Conservation (phyloP, 1,140 invertebrate species). For the Brachionus asplanchnoidis region DNA sequence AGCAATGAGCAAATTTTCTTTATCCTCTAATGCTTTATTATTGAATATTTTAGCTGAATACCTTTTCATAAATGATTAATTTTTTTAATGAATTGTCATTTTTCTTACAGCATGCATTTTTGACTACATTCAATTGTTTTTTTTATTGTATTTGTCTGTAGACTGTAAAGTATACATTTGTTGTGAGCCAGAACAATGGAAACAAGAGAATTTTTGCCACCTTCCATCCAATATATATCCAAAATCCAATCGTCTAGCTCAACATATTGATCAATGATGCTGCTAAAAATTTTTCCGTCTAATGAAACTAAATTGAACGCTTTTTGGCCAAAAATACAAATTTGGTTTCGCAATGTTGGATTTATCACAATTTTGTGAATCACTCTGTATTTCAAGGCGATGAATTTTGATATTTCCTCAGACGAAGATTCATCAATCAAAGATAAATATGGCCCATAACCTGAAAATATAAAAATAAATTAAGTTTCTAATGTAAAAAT, state of each 20-base stretch:
- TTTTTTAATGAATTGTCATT: background rate
- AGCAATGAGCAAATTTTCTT: background rate
- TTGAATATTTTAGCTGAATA: conserved; percentile 25
- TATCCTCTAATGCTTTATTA: background rate
- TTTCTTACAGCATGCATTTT: conserved; percentile 31
- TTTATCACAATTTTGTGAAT: conserved; percentile 35
- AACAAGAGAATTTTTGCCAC: background rate
- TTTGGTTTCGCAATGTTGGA: background rate
- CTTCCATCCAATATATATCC: conserved; percentile 1
- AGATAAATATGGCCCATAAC: background rate
- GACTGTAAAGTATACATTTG: background rate
- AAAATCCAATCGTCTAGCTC: conserved; percentile 34
- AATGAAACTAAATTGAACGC: conserved; percentile 1
- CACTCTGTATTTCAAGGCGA: conserved; percentile 15
- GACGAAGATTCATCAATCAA: background rate
- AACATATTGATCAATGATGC: background rate
- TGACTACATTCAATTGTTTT: conserved; percentile 15
- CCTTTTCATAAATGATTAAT: background rate
- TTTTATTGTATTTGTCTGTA: background rate
- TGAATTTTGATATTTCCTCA: conserved; percentile 4
- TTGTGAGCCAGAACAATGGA: background rate
- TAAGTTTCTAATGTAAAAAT: background rate
- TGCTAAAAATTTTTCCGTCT: background rate
- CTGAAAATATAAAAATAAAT: background rate
- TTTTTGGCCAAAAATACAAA: conserved; percentile 40